Evolutionary conservation across 2,888 invertebrate genomes (phyloP).

Genomic region (Calameuta filiformis): DNA sequence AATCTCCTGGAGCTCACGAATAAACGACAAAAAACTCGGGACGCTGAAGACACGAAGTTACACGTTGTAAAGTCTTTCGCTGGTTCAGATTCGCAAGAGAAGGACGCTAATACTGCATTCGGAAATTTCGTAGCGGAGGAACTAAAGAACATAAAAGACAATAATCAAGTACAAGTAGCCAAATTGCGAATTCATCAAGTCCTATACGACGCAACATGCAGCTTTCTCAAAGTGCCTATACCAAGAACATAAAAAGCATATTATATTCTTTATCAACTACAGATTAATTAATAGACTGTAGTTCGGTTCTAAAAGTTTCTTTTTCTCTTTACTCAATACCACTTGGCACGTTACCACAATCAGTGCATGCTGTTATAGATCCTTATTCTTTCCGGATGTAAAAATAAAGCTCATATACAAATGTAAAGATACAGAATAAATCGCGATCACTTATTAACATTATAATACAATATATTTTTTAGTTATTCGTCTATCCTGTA

Average conservation of each 20-base stretch:
- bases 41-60: slow-evolving; percentile 12
- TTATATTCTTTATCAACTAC: not conserved
- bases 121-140: slow-evolving; percentile 18
- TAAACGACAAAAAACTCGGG: slow-evolving; percentile 12
- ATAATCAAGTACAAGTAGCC: slow-evolving; percentile 14
- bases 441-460: not conserved
- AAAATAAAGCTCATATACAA: not conserved
- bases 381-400: not conserved
- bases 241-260: slow-evolving; percentile 5
- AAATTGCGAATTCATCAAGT: slow-evolving; percentile 21
- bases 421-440: not conserved
- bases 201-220: slow-evolving; percentile 17
- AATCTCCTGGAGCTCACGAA: slow-evolving; percentile 14
- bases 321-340: not conserved
- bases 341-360: not conserved
- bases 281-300: not conserved
- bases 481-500: not conserved
- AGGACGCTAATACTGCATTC: slow-evolving; percentile 14
- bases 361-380: not conserved
- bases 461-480: not conserved
- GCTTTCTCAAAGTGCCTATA: slow-evolving; percentile 20
- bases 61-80: slow-evolving; percentile 8
- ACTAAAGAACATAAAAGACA: slow-evolving; percentile 16
- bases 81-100: slow-evolving; percentile 12
- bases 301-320: not conserved